Evolutionary conservation across 2,888 invertebrate species (phyloP).

Genomic region (Eupeodes latifasciatus): DNA sequence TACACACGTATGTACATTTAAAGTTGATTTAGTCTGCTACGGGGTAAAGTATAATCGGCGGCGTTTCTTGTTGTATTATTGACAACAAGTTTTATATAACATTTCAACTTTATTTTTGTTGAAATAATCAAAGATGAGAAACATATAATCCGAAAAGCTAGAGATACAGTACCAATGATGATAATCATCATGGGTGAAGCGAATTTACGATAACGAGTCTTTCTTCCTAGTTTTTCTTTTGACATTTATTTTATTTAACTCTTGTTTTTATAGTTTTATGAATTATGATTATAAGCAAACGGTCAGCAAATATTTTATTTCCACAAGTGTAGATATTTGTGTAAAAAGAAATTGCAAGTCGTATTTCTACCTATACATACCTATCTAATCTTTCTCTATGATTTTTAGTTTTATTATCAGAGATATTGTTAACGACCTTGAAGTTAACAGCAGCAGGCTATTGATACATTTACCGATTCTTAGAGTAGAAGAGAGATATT

Average conservation of each 20-base stretch:
- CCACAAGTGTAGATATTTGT: background rate
- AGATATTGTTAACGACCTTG: conserved; percentile 29
- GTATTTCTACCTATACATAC: background rate
- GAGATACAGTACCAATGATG: background rate
- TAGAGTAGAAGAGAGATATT: background rate
- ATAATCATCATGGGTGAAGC: background rate
- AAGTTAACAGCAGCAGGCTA: background rate
- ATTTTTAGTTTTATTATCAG: conserved; percentile 5
- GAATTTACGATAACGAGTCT: background rate
- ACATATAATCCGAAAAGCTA: background rate
- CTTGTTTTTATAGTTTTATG: background rate
- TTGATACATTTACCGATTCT: background rate
- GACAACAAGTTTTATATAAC: conserved; percentile 25
- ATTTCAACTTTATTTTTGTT: conserved; percentile 18
- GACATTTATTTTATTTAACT: background rate
- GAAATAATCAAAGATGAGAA: conserved; percentile 5
- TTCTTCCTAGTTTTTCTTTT: conserved; percentile 4
- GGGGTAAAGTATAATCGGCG: background rate
- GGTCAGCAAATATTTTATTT: background rate
- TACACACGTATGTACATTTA: background rate
- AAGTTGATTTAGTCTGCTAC: background rate
- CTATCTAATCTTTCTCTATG: background rate
- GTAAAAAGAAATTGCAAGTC: conserved; percentile 1
- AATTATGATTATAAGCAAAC: conserved; percentile 1
- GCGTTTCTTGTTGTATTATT: conserved; percentile 7